Evolutionary conservation across 2,888 invertebrate species (phyloP).

Genomic region (Drosophila planitibia): DNA sequence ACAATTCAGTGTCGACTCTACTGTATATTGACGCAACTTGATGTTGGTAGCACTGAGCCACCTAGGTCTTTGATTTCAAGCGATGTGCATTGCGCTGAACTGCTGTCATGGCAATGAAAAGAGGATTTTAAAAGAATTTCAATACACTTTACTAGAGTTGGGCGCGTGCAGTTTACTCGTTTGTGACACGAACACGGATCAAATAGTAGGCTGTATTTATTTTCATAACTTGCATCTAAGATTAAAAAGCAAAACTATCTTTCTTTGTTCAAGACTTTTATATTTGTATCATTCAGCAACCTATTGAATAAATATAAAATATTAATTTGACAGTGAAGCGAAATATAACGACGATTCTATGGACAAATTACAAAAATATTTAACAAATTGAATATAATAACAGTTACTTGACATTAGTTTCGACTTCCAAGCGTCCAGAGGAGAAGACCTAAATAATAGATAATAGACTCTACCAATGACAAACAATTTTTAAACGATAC

Average conservation of each 20-base stretch:
- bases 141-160: not conserved
- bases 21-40: slow-evolving; percentile 46
- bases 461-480: not conserved
- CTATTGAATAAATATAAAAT: not conserved
- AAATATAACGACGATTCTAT: not conserved
- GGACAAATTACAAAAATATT: not conserved
- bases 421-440: not conserved
- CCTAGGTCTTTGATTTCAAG: slow-evolving; percentile 37
- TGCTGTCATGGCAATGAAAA: slow-evolving; percentile 32
- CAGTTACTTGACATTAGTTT: not conserved
- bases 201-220: not conserved
- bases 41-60: slow-evolving; percentile 22
- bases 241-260: not conserved
- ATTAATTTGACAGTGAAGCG: not conserved
- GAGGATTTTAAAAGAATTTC: slow-evolving; percentile 31
- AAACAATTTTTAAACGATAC: too few relatives aligned
- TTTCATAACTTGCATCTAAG: not conserved
- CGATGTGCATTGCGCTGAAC: not conserved
- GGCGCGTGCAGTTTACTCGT: not conserved
- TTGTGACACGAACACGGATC: not conserved
- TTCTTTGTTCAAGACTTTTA: not conserved
- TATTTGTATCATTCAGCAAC: not conserved
- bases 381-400: not conserved
- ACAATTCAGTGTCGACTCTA: slow-evolving; percentile 23
- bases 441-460: not conserved